Evolutionary conservation across 2,888 invertebrate genomes (phyloP).

Genomic region (Noctuana brunneofusca): DNA sequence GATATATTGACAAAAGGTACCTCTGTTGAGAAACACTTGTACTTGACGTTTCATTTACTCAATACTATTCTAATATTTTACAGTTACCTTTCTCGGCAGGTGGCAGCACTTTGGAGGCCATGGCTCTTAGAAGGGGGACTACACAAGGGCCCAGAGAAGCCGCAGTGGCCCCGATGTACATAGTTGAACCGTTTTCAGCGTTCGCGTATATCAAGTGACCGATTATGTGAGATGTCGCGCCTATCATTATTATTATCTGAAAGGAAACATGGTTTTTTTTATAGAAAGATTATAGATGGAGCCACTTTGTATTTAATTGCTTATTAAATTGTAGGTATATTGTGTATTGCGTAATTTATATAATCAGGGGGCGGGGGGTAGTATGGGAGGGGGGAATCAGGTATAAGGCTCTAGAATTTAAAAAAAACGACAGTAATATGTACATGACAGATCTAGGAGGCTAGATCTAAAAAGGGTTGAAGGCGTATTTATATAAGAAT

Average conservation of each 20-base stretch:
- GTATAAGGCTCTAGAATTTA: too few species aligned
- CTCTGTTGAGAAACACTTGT: not conserved
- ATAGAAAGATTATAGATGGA: too few species aligned
- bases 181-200: conserved; percentile 78
- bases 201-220: conserved; percentile 87
- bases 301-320: too few species aligned
- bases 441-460: too few species aligned
- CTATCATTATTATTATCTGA: conserved; percentile 87
- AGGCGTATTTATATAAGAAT: too few species aligned
- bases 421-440: too few species aligned
- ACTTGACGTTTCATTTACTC: too few species aligned
- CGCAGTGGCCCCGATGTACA: conserved; percentile 88
- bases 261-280: conserved; percentile 15
- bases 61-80: not conserved
- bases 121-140: conserved; percentile 90
- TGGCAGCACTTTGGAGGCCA: conserved; percentile 90
- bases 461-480: too few species aligned
- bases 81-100: conserved; percentile 86
- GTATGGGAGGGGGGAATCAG: too few species aligned
- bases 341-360: too few species aligned
- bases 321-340: too few species aligned
- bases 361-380: too few species aligned
- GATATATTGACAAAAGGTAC: not conserved
- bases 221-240: conserved; percentile 86
- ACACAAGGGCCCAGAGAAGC: conserved; percentile 91